Percentiles rank a stretch among this genome's conserved stretches.
phyloP scores from a whole-genome alignment of 2,797 vertebrate species.

The Lates japonicus region DNA sequence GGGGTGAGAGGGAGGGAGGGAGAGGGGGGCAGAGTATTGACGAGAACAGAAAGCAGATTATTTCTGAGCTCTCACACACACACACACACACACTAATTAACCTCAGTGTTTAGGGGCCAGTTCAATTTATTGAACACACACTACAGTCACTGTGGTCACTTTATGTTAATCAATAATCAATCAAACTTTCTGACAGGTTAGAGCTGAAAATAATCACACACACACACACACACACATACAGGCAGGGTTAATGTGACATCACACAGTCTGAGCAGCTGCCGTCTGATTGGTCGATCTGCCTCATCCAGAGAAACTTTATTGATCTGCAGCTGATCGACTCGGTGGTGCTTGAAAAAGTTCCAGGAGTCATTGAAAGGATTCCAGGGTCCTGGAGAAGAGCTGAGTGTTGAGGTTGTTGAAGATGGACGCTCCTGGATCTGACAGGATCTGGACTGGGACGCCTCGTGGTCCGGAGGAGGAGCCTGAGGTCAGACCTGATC shows the following conservation, averaged over 20 bases:
- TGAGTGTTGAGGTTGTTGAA: too few species aligned
- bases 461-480: too few species aligned
- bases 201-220: not conserved
- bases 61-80: constrained; percentile 8
- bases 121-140: not conserved
- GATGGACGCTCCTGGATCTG: too few species aligned
- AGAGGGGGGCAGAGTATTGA: constrained; percentile 12
- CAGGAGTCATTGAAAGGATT: not conserved
- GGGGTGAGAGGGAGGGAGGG: not conserved
- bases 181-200: too few species aligned
- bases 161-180: too few species aligned
- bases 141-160: too few species aligned
- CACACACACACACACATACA: constrained; percentile 21
- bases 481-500: too few species aligned
- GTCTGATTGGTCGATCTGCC: constrained; percentile 43
- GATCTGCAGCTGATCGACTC: constrained; percentile 19
- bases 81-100: constrained; percentile 8
- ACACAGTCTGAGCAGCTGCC: constrained; percentile 50
- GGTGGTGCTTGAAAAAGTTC: too few species aligned
- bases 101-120: not conserved
- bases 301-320: constrained; percentile 45
- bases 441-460: too few species aligned
- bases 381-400: not conserved
- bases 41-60: constrained; percentile 25
- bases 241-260: constrained; percentile 48